These are phyloP conservation scores for Dendrocopos noguchii DNA, from an alignment of 2,113 vertebrate species.

Conservation along the genomic window DNA sequence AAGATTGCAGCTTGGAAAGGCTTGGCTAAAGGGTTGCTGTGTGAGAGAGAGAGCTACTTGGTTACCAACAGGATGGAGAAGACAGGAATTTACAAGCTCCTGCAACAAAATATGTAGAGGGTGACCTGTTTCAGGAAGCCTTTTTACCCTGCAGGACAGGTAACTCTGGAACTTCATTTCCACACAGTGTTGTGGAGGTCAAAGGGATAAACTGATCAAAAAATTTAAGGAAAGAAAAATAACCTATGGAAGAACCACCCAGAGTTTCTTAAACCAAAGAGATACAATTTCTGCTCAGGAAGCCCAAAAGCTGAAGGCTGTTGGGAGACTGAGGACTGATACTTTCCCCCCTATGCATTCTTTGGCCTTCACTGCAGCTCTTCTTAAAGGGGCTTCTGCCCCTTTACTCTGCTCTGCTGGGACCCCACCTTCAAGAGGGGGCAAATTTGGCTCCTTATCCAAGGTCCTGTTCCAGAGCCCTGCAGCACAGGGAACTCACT, in stretches of 20 bases:
- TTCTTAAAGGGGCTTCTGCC: background rate
- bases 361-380: background rate
- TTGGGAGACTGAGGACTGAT: background rate
- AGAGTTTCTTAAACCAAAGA: background rate
- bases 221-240: background rate
- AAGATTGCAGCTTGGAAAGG: background rate
- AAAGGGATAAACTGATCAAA: background rate
- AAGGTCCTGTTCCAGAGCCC: background rate
- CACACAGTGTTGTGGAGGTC: background rate
- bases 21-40: background rate
- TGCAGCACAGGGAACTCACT: constrained; percentile 71
- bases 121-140: background rate
- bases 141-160: background rate
- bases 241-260: background rate
- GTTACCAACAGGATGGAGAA: background rate
- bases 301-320: background rate
- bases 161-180: background rate
- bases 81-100: background rate
- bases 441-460: background rate
- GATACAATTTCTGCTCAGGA: background rate
- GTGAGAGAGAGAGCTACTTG: background rate
- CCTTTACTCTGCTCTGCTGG: too few relatives aligned
- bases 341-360: background rate
- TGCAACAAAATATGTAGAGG: background rate
- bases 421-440: background rate